phyloP scores from a whole-genome alignment of 2,797 vertebrate species.

The Todus mexicanus region DNA sequence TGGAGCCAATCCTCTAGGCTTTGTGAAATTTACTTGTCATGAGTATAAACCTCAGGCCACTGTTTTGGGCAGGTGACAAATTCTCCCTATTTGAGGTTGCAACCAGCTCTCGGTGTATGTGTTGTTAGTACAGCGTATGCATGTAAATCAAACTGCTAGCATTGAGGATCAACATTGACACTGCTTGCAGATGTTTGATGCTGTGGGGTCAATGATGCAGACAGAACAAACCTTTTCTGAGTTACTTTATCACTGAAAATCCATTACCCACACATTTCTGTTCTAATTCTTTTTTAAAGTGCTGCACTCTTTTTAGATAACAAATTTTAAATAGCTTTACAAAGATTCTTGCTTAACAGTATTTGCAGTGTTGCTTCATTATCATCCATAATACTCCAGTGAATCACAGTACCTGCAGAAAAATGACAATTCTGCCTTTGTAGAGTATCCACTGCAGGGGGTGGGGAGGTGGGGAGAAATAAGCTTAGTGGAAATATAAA shows the following conservation, averaged over 20 bases:
- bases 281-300: not conserved
- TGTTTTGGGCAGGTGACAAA: not conserved
- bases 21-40: not conserved
- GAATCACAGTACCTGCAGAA: slow-evolving; percentile 7
- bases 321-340: not conserved
- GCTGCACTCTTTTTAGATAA: not conserved
- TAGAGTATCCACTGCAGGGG: not conserved
- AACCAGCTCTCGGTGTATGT: not conserved
- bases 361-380: not conserved
- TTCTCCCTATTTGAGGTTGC: not conserved
- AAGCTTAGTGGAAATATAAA: slow-evolving; percentile 16
- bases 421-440: not conserved
- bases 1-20: not conserved
- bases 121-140: not conserved
- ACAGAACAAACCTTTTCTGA: not conserved
- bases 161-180: not conserved
- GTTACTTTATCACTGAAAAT: not conserved
- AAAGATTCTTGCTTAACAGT: not conserved
- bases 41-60: not conserved
- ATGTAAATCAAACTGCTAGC: not conserved
- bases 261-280: not conserved
- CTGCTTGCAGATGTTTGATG: not conserved
- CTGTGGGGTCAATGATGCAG: not conserved
- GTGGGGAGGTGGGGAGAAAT: too few species aligned
- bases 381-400: not conserved